These are phyloP conservation scores for Silurus asotus DNA, from an alignment of 2,113 vertebrate genomes.

Conservation along the genomic window DNA sequence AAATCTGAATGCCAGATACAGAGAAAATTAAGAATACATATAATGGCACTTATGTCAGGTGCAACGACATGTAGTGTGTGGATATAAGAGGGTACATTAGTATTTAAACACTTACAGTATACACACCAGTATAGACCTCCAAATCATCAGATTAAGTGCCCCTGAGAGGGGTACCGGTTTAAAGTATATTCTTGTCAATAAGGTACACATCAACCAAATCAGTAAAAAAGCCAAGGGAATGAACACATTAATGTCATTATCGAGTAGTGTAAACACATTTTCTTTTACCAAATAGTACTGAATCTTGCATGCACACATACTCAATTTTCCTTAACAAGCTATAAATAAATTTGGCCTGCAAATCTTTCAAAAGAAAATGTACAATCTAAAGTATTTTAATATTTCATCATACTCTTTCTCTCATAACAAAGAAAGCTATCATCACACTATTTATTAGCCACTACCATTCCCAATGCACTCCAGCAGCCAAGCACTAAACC, in stretches of 20 bases:
- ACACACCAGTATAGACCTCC: not conserved
- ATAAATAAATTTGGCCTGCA: not conserved
- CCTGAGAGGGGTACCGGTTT: not conserved
- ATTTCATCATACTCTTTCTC: conserved; percentile 22
- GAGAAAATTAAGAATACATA: conserved; percentile 8
- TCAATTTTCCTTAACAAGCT: not conserved
- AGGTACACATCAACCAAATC: not conserved
- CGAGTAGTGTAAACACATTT: not conserved
- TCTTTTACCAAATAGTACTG: not conserved
- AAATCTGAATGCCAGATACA: conserved; percentile 26
- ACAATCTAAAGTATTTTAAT: conserved; percentile 18
- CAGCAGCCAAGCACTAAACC: conserved; percentile 15
- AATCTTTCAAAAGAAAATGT: not conserved
- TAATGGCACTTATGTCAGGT: conserved; percentile 37
- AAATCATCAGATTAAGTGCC: not conserved
- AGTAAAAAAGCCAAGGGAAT: not conserved
- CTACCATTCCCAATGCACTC: conserved; percentile 21
- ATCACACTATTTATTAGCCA: conserved; percentile 41
- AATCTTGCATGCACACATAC: not conserved
- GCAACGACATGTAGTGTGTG: conserved; percentile 12
- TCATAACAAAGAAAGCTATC: conserved; percentile 18
- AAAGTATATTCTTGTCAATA: not conserved
- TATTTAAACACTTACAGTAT: not conserved
- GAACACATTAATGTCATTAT: not conserved
- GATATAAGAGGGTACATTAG: conserved; percentile 1